phyloP scores from a whole-genome alignment of 2,888 invertebrate species.

The Oligia strigilis region DNA sequence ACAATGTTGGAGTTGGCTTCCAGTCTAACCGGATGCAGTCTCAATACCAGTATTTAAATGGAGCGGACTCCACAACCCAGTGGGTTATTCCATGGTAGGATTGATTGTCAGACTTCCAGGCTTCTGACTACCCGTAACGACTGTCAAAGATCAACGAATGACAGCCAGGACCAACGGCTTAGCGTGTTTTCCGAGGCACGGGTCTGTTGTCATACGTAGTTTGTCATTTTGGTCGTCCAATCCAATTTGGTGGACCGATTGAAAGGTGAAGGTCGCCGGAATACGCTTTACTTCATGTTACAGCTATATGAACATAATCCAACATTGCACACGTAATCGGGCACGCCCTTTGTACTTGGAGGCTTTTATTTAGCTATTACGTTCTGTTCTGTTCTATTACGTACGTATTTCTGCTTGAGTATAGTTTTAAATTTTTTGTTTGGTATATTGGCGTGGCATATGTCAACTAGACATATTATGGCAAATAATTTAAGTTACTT shows the following conservation, averaged over 20 bases:
- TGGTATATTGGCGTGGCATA: neutral
- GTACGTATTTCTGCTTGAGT: neutral
- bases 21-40: neutral
- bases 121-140: neutral
- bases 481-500: neutral
- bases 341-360: neutral
- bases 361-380: neutral
- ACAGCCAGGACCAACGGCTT: no score
- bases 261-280: neutral
- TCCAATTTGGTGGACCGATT: neutral
- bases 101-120: neutral
- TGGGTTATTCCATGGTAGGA: neutral
- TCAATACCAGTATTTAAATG: neutral
- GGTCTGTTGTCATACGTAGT: neutral
- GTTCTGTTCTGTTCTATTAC: neutral
- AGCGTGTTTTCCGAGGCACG: neutral
- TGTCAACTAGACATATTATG: neutral
- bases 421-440: neutral
- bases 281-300: neutral
- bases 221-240: neutral
- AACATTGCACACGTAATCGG: neutral
- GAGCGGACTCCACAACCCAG: neutral
- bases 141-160: neutral
- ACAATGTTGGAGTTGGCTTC: neutral
- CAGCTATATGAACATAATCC: neutral